These are phyloP conservation scores for Platysternon megacephalum DNA, from an alignment of 2,113 vertebrate species.

Conservation along the genomic window DNA sequence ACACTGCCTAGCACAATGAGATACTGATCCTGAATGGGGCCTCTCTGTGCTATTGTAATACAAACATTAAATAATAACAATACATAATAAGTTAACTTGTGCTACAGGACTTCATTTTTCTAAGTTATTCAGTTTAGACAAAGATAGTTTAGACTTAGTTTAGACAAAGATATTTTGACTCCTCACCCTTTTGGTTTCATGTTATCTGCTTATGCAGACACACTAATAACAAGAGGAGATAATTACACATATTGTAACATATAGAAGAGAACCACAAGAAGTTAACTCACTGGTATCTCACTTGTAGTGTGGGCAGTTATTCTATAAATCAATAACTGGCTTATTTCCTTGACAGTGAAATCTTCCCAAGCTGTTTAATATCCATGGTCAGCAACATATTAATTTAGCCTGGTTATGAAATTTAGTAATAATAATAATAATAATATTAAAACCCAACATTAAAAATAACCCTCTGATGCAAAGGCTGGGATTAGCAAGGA, in stretches of 20 bases:
- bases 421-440: neutral
- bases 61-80: neutral
- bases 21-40: neutral
- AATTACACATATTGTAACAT: neutral
- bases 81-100: neutral
- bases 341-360: conserved; percentile 19
- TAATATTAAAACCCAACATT: conserved; percentile 7
- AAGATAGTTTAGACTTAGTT: neutral
- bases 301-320: neutral
- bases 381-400: neutral
- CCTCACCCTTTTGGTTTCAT: neutral
- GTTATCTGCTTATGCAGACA: neutral
- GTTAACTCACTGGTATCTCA: neutral
- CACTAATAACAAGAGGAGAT: neutral
- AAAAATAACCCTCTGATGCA: conserved; percentile 7
- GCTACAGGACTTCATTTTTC: neutral
- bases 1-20: neutral
- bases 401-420: neutral
- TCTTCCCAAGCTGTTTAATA: neutral
- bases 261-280: neutral
- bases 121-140: neutral
- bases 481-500: neutral
- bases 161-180: neutral
- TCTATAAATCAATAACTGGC: neutral
- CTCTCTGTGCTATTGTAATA: neutral